phyloP scores from a whole-genome alignment of 2,888 invertebrate genomes.

The Gastrophysa polygoni region DNA sequence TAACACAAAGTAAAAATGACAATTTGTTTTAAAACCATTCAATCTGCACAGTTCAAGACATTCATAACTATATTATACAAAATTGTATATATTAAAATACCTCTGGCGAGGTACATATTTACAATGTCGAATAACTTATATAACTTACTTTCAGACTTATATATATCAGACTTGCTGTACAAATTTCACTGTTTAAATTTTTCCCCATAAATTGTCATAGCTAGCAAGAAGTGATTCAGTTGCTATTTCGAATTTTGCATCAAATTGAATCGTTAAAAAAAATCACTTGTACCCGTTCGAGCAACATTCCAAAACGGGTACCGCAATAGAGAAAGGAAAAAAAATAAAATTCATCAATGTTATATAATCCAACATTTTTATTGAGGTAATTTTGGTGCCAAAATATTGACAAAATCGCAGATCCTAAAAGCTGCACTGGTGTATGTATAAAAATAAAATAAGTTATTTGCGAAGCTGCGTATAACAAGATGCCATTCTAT shows the following conservation, averaged over 20 bases:
- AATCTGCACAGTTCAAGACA: constrained; percentile 42
- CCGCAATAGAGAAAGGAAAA: constrained; percentile 28
- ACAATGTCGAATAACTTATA: constrained; percentile 53
- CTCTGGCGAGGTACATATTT: constrained; percentile 49
- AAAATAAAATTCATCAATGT: constrained; percentile 48
- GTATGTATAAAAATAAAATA: constrained; percentile 49
- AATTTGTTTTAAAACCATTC: constrained; percentile 41
- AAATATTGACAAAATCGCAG: constrained; percentile 48
- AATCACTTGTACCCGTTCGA: constrained; percentile 26
- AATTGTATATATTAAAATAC: constrained; percentile 48
- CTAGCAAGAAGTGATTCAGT: constrained; percentile 37
- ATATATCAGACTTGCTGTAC: constrained; percentile 57
- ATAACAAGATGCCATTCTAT: constrained; percentile 53
- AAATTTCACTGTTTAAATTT: constrained; percentile 38
- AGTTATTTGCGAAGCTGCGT: constrained; percentile 54
- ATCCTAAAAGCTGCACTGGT: constrained; percentile 45
- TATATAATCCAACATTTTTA: constrained; percentile 47
- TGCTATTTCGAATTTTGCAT: constrained; percentile 35
- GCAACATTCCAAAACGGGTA: constrained; percentile 35
- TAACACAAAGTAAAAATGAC: constrained; percentile 46
- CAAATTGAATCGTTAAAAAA: constrained; percentile 19
- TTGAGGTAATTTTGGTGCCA: constrained; percentile 42
- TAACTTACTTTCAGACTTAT: constrained; percentile 56
- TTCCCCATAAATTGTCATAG: constrained; percentile 41
- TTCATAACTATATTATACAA: constrained; percentile 37